Base-by-base conservation (phyloP, 1,140 invertebrate genomes). In the Heliconius congener region DNA sequence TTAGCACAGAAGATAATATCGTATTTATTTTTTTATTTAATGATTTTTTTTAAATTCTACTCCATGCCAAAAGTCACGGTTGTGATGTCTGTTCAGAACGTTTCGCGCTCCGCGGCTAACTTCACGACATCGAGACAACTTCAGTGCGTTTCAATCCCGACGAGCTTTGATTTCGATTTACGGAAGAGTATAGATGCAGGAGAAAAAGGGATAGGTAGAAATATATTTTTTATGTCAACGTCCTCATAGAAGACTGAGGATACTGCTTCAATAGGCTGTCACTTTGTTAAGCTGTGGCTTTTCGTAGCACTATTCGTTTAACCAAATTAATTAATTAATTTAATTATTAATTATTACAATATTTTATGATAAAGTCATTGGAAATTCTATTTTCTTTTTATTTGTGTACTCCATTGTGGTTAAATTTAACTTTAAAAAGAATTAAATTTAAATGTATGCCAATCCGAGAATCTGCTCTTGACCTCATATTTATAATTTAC, bases 111-210 rank as follows among this genome's bases (percentile, higher is more conserved):
- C 85, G 85, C 81, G 57, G 42, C 83, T 87, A 71, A 87, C 89
- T 93, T 93, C 90, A 89, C 75, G 39, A 37, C 55, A 72, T 88
- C 71, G 83, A 73, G 81, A 34, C 85, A 93, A 92, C 91, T 94
- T 94, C 93, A 94, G 77, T 79, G 70, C 84, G 83, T 83, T 93
- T 85, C 86, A 90, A 89, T 93, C 89, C 85, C 91, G 90, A 92
- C 90, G 91, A 94, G 93, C 91, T 94, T 94, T 93, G 93, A 94
- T 93, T 94, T 94, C 93, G 93, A 94, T 94, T 94, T 93, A 94
- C 87, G 90, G 91, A 93, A 91, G 92, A 94, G 91, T 91, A 82
- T 88, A 84, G 91, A 86, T 84, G 83, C 77, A 86, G 79, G 88
- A 80, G 83, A 73, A 83, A 94, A 86, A 89, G 85, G 81, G 91